A percentile compares a stretch with the other conserved stretches of the same genome.
Conservation (phyloP, 2,113 vertebrate species). For the Halichoerus grypus region DNA sequence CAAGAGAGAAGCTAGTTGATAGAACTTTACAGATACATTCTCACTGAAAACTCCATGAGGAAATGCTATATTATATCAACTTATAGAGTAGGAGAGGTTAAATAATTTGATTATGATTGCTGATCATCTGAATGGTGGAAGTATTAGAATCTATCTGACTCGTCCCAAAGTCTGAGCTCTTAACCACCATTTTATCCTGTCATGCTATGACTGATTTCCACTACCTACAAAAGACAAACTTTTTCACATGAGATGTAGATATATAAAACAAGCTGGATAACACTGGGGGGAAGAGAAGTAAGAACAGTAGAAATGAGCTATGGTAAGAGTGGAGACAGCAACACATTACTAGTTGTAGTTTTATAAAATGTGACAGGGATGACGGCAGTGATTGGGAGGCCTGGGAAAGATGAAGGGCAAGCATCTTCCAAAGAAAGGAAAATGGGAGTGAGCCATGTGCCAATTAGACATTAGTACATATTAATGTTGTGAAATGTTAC, state of each 20-base stretch:
- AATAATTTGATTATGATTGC: neutral
- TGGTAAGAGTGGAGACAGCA: neutral
- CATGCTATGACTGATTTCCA: neutral
- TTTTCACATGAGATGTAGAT: neutral
- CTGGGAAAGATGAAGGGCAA: neutral
- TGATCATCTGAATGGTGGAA: neutral
- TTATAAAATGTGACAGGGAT: neutral
- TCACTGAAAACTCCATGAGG: neutral
- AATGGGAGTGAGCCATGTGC: neutral
- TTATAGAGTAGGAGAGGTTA: neutral
- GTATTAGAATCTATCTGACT: neutral
- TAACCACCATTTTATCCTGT: neutral
- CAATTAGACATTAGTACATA: neutral
- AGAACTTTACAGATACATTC: neutral
- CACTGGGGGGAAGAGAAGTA: neutral
- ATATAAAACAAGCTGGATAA: neutral
- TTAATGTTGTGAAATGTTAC: neutral
- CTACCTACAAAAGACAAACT: neutral
- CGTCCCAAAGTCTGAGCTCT: neutral
- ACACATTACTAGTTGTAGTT: neutral
- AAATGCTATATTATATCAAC: neutral
- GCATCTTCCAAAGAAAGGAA: neutral
- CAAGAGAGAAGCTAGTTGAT: neutral
- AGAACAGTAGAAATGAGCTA: neutral
- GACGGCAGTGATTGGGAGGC: neutral